These are phyloP conservation scores for Oscheius sp. DNA, from an alignment of 1,140 invertebrate genomes.

Conservation along the genomic window DNA sequence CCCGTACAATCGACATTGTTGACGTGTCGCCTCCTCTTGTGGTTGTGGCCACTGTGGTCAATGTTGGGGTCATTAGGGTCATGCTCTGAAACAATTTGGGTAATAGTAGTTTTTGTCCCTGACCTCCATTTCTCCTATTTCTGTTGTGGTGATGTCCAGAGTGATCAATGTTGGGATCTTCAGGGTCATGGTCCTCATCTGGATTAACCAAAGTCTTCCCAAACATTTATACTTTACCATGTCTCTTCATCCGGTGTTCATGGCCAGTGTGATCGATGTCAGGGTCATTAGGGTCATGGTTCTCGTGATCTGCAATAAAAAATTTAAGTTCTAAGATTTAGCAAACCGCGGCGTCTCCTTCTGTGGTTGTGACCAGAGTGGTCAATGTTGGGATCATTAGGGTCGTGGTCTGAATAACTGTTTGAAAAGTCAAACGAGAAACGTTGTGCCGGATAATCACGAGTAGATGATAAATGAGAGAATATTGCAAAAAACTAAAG, in stretches of 20 bases:
- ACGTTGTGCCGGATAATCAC: no score
- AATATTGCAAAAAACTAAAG: no score
- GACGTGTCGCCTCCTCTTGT: background rate
- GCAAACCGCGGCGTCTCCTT: background rate
- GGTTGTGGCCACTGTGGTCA: background rate
- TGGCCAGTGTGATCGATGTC: conserved; percentile 17
- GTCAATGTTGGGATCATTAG: background rate
- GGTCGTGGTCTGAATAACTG: background rate
- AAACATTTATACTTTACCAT: background rate
- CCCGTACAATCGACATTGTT: background rate
- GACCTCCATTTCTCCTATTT: background rate
- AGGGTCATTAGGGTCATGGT: conserved; percentile 20
- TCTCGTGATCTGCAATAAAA: background rate
- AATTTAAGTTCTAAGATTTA: no score
- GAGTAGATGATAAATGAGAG: no score
- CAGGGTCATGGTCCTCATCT: conserved; percentile 19
- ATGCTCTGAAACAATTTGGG: background rate
- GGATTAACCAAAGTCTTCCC: background rate
- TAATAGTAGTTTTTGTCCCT: no score
- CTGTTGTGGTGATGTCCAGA: conserved; percentile 24
- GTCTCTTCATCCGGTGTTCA: conserved; percentile 16
- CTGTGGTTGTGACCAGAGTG: conserved; percentile 1
- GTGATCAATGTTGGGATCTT: conserved; percentile 24
- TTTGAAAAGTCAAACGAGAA: no score
- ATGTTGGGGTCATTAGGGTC: background rate